Percentiles rank a stretch among this genome's conserved stretches.
phyloP scores from a whole-genome alignment of 2,888 invertebrate genomes.

The Conchocele bisecta region DNA sequence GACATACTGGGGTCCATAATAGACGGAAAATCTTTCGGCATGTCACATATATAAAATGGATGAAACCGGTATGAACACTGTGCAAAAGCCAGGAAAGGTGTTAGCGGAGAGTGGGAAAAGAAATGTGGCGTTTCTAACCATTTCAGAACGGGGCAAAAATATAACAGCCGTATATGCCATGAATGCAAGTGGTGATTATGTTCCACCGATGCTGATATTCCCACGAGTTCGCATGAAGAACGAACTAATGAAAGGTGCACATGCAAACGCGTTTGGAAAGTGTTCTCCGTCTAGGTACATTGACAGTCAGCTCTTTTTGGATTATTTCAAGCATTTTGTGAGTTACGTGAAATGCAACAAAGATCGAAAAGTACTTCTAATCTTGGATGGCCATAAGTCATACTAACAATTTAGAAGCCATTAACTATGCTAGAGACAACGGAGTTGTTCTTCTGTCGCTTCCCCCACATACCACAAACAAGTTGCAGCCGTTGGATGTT shows the following conservation, averaged over 20 bases:
- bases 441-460: background rate
- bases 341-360: background rate
- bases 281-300: background rate
- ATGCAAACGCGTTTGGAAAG: slow-evolving; percentile 47
- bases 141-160: background rate
- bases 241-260: slow-evolving; percentile 20
- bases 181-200: background rate
- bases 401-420: background rate
- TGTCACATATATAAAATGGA: background rate
- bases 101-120: slow-evolving; percentile 4
- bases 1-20: background rate
- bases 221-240: background rate
- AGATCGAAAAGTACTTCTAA: slow-evolving; percentile 24
- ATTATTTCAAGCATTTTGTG: background rate
- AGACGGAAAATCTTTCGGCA: background rate
- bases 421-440: background rate
- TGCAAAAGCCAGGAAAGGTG: background rate
- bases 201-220: background rate
- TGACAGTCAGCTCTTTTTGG: background rate
- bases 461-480: background rate
- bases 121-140: background rate
- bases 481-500: background rate
- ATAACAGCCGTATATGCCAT: background rate
- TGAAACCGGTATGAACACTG: background rate
- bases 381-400: slow-evolving; percentile 44